phyloP scores from a whole-genome alignment of 1,140 invertebrate genomes.

The Ceratosolen fusciceps region DNA sequence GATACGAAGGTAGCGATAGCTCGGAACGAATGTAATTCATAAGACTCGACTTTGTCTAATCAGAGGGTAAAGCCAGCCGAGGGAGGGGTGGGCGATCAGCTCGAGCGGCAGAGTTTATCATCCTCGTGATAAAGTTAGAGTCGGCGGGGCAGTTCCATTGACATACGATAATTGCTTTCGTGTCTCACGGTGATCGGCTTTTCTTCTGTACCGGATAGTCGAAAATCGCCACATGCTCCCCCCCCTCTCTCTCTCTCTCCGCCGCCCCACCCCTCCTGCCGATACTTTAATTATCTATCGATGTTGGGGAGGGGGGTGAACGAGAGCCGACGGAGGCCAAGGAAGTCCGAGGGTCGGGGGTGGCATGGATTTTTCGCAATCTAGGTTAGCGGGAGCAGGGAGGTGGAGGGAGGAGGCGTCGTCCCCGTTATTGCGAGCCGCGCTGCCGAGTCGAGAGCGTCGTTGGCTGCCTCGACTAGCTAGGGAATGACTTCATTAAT shows the following conservation, averaged over 20 bases:
- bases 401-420: background rate
- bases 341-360: background rate
- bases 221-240: no score
- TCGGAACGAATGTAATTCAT: background rate
- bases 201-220: no score
- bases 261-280: no score
- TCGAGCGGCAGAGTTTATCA: background rate
- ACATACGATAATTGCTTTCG: background rate
- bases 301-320: no score
- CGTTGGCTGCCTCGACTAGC: constrained; percentile 24
- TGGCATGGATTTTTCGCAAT: background rate
- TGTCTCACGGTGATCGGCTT: background rate
- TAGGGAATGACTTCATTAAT: constrained; percentile 46
- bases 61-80: background rate
- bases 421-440: constrained; percentile 8
- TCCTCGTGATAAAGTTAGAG: background rate
- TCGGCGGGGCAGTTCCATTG: background rate
- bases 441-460: no score
- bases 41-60: background rate
- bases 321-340: no score
- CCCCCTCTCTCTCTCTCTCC: no score
- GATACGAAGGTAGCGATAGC: background rate
- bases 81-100: no score
- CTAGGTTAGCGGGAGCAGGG: background rate
- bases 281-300: no score